A percentile compares a stretch with the other conserved stretches of the same genome.
Evolutionary conservation across 2,888 invertebrate species (phyloP).

Genomic region (Andrena trimmerana): DNA sequence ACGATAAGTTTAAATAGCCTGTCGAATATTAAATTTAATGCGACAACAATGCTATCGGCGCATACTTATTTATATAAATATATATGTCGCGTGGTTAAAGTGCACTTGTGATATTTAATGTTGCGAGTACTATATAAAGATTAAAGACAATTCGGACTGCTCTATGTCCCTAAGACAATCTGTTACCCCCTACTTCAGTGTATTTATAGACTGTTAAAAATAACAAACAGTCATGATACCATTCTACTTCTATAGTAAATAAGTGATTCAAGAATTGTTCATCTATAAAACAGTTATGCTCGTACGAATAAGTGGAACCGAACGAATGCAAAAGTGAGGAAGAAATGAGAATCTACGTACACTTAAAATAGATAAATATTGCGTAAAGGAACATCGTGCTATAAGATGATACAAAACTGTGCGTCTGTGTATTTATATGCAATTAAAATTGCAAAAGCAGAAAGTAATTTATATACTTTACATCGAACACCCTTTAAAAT

Average conservation of each 20-base stretch:
- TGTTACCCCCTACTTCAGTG: constrained; percentile 48
- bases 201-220: constrained; percentile 67
- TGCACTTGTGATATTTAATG: background rate
- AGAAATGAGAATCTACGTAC: constrained; percentile 18
- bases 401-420: constrained; percentile 18
- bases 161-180: constrained; percentile 51
- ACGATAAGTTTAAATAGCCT: too few species aligned
- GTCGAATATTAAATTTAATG: too few species aligned
- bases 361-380: constrained; percentile 30
- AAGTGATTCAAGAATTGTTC: constrained; percentile 15
- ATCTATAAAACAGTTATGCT: too few species aligned
- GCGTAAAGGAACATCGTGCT: constrained; percentile 32
- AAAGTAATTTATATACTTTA: constrained; percentile 52
- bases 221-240: constrained; percentile 56
- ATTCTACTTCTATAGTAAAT: constrained; percentile 51
- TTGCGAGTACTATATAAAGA: constrained; percentile 18
- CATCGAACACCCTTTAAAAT: constrained; percentile 12
- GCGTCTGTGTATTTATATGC: constrained; percentile 41
- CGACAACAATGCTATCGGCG: background rate
- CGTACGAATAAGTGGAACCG: background rate
- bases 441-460: constrained; percentile 48
- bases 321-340: constrained; percentile 9
- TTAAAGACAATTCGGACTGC: constrained; percentile 46
- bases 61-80: background rate
- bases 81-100: background rate